Evolutionary conservation across 1,140 invertebrate genomes (phyloP).

Genomic region (fruit fly (Drosophila melanogaster)): Release_6_plus_ISO1_MT NT_033777.3:24606501-24607000

Average conservation of each 20-base stretch:
- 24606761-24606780: constrained; percentile 12
- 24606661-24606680: background rate
- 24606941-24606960: constrained; percentile 41
- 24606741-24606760: constrained; percentile 12
- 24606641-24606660: background rate
- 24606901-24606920: background rate
- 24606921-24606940: background rate
- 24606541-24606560: background rate
- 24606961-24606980: constrained; percentile 40
- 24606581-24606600: background rate
- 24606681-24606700: constrained; percentile 2
- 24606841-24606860: constrained; percentile 17
- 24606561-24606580: background rate
- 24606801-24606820: constrained; percentile 32
- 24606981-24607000: constrained; percentile 19
- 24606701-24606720: constrained; percentile 18
- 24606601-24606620: background rate
- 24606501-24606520: background rate
- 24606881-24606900: background rate
- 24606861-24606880: background rate
- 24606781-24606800: constrained; percentile 9
- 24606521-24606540: constrained; percentile 1
- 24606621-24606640: background rate
- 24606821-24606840: constrained; percentile 41
- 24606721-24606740: constrained; percentile 3